These are phyloP conservation scores for Oxytorus armatus DNA, from an alignment of 2,888 invertebrate genomes.

Conservation along the genomic window DNA sequence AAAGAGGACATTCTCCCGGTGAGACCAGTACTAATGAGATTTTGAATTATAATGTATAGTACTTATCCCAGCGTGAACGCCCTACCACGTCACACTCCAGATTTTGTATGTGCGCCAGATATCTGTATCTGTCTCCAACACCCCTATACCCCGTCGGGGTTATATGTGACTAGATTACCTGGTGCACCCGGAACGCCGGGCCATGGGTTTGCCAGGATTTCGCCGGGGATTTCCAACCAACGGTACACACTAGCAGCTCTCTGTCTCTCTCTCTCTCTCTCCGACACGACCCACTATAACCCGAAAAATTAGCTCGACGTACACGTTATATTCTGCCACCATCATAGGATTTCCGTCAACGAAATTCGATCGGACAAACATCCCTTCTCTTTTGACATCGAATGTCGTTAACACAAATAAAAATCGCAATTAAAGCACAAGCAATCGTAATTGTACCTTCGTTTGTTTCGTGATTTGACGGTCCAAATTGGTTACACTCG, in stretches of 20 bases:
- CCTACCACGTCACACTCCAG: conserved; percentile 33
- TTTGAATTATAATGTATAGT: conserved; percentile 82
- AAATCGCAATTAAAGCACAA: background rate
- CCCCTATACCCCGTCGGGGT: conserved; percentile 67
- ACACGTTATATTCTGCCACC: conserved; percentile 46
- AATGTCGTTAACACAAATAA: conserved; percentile 3
- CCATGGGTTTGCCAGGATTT: conserved; percentile 69
- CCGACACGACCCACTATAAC: conserved; percentile 22
- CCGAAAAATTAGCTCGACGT: conserved; percentile 54
- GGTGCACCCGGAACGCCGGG: conserved; percentile 68
- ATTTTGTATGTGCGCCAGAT: conserved; percentile 50
- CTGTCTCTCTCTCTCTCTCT: conserved; percentile 21
- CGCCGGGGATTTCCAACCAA: conserved; percentile 68
- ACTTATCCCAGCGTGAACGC: conserved; percentile 72
- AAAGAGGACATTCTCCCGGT: conserved; percentile 78
- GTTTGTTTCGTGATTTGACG: too few relatives aligned
- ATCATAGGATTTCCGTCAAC: conserved; percentile 25
- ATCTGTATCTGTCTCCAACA: conserved; percentile 59
- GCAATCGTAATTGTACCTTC: too few relatives aligned
- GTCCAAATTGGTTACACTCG: too few relatives aligned
- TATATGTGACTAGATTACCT: conserved; percentile 79
- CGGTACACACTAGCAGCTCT: conserved; percentile 37
- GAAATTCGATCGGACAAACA: conserved; percentile 29
- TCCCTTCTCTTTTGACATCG: conserved; percentile 2
- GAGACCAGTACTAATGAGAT: conserved; percentile 81